Conservation (phyloP, 1,140 invertebrate genomes). For the Drosophila ohnishii region DNA sequence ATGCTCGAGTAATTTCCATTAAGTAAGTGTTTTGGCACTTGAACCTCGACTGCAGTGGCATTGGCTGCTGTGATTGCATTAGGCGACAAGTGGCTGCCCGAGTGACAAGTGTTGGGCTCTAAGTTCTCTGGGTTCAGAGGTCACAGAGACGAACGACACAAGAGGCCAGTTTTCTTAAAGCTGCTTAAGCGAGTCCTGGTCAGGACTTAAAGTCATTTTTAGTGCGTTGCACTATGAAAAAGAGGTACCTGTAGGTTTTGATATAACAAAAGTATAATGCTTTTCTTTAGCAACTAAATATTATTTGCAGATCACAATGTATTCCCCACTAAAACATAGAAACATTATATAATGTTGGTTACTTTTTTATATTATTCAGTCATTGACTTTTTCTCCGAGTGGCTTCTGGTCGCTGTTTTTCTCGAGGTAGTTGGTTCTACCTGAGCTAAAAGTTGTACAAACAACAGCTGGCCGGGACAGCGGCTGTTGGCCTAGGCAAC, state of each 20-base stretch:
- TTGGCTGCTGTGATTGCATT: constrained; percentile 68
- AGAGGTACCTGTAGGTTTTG: background rate
- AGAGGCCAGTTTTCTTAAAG: constrained; percentile 43
- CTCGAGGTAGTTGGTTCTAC: constrained; percentile 27
- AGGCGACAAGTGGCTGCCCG: constrained; percentile 43
- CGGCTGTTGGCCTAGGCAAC: constrained; percentile 24
- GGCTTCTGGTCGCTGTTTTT: constrained; percentile 4
- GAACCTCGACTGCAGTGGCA: constrained; percentile 62
- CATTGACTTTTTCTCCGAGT: constrained; percentile 6
- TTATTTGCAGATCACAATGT: background rate
- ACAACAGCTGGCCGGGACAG: constrained; percentile 54
- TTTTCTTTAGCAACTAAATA: background rate
- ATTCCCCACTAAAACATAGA: background rate
- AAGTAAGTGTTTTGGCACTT: constrained; percentile 78
- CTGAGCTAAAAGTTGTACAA: constrained; percentile 62
- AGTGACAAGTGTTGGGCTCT: constrained; percentile 19
- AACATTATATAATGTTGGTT: no score
- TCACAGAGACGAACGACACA: constrained; percentile 4
- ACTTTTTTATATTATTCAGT: background rate
- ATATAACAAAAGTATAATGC: background rate
- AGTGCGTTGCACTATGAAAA: background rate
- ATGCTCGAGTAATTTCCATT: constrained; percentile 74
- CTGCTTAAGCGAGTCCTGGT: constrained; percentile 42
- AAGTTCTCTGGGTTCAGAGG: constrained; percentile 21
- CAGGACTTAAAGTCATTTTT: constrained; percentile 26